Conservation (phyloP, 2,797 vertebrate species). For the Gallinago nigripennis region DNA sequence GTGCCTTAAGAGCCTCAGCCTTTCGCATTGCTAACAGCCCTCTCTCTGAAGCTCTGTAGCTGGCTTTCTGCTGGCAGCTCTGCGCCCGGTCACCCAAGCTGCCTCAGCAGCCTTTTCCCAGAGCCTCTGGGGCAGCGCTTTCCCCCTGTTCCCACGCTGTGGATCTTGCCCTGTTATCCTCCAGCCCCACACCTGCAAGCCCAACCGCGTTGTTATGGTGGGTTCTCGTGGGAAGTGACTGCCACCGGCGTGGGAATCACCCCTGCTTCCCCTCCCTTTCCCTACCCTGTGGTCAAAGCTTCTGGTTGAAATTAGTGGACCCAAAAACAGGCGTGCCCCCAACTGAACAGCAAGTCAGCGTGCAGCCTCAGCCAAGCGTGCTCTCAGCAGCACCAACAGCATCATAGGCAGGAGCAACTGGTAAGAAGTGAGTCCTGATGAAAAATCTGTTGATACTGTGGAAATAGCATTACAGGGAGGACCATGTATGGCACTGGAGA, state of each 20-base stretch:
- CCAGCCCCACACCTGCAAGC: slow-evolving; percentile 5
- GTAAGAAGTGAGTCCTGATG: not conserved
- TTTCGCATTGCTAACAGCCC: not conserved
- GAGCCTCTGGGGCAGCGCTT: not conserved
- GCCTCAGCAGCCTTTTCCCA: slow-evolving; percentile 27
- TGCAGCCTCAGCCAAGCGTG: not conserved
- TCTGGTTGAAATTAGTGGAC: not conserved
- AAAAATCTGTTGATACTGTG: not conserved
- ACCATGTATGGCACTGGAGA: not conserved
- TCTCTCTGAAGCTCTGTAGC: not conserved
- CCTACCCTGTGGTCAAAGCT: not conserved
- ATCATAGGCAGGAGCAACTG: not conserved
- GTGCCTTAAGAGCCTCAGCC: slow-evolving; percentile 10
- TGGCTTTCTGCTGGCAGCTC: not conserved
- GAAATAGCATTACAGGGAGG: not conserved
- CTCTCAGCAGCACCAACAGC: not conserved
- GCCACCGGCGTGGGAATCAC: slow-evolving; percentile 12
- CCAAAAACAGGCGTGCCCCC: not conserved
- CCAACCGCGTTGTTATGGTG: rapidly evolving
- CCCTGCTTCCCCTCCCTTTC: not conserved
- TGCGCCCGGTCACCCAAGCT: not conserved
- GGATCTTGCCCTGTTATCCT: not conserved
- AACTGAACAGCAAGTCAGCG: not conserved
- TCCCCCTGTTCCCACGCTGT: slow-evolving; percentile 36
- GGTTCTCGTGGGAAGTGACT: slow-evolving; percentile 37